Conservation (phyloP, 2,797 vertebrate genomes). For the Capromys pilorides region DNA sequence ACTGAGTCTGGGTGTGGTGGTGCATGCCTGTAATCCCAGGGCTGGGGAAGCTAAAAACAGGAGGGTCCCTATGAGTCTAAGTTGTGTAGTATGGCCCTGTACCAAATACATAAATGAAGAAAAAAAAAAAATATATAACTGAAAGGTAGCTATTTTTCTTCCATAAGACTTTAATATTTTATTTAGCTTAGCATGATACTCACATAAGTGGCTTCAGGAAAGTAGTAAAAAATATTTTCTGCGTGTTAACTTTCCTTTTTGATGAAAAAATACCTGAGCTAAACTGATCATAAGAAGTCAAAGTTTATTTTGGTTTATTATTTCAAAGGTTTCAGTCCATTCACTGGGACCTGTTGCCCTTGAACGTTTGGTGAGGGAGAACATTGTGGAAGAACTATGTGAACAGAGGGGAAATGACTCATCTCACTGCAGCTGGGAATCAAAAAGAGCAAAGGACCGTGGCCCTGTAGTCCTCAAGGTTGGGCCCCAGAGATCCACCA, state of each 20-base stretch:
- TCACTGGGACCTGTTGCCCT: too few relatives aligned
- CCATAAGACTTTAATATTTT: background rate
- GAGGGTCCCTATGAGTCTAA: too few relatives aligned
- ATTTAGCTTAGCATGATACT: background rate
- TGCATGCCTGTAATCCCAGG: too few relatives aligned
- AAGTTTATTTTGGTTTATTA: background rate
- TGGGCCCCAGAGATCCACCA: background rate
- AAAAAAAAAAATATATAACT: background rate
- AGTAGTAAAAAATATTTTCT: background rate
- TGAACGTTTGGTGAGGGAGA: background rate
- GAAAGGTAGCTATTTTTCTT: conserved; percentile 12
- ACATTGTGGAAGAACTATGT: background rate
- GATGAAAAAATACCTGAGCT: background rate
- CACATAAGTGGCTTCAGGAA: conserved; percentile 26
- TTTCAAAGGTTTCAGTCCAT: background rate
- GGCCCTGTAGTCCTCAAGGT: too few relatives aligned
- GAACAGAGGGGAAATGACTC: background rate
- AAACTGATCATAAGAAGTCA: background rate
- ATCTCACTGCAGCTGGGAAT: background rate
- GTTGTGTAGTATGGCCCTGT: too few relatives aligned
- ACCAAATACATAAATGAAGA: too few relatives aligned
- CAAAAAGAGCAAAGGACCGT: background rate
- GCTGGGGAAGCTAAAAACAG: too few relatives aligned
- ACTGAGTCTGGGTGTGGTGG: too few relatives aligned
- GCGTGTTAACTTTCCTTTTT: background rate